Evolutionary conservation across 2,113 vertebrate genomes (phyloP).

Genomic region (Eclectus roratus): DNA sequence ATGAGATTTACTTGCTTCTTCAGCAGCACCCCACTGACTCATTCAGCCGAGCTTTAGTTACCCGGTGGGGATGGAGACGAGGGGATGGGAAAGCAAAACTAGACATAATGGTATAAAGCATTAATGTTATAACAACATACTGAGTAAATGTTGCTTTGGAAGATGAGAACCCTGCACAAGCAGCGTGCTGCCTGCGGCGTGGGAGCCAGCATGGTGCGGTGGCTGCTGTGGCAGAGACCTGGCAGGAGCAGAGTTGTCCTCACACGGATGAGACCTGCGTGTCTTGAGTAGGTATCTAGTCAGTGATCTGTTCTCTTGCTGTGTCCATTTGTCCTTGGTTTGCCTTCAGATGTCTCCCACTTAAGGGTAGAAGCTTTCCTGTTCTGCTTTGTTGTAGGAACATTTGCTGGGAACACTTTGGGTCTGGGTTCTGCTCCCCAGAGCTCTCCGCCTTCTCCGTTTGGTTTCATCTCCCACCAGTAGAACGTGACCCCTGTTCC

Average conservation of each 20-base stretch:
- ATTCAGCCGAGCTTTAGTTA: not conserved
- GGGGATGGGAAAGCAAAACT: not conserved
- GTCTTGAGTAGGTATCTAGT: not conserved
- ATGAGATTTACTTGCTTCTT: not conserved
- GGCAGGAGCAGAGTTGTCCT: not conserved
- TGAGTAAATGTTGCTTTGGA: not conserved
- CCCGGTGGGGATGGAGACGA: not conserved
- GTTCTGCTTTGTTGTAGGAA: not conserved
- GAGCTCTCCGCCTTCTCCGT: not conserved
- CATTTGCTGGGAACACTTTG: not conserved
- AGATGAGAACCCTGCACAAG: too few species aligned
- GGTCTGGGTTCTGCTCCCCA: not conserved
- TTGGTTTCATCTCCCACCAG: not conserved
- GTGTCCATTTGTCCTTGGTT: not conserved
- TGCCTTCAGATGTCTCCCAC: not conserved
- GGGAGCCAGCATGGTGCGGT: not conserved
- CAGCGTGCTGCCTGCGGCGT: accelerated
- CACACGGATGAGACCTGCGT: not conserved
- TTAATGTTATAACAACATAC: not conserved
- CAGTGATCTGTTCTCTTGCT: not conserved
- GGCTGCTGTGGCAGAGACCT: not conserved
- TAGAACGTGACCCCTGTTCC: accelerated
- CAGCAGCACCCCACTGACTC: not conserved
- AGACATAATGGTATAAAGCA: not conserved
- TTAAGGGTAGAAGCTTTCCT: not conserved